Evolutionary conservation across 1,140 invertebrate genomes (phyloP).

Genomic region (Mactra quadrangularis): DNA sequence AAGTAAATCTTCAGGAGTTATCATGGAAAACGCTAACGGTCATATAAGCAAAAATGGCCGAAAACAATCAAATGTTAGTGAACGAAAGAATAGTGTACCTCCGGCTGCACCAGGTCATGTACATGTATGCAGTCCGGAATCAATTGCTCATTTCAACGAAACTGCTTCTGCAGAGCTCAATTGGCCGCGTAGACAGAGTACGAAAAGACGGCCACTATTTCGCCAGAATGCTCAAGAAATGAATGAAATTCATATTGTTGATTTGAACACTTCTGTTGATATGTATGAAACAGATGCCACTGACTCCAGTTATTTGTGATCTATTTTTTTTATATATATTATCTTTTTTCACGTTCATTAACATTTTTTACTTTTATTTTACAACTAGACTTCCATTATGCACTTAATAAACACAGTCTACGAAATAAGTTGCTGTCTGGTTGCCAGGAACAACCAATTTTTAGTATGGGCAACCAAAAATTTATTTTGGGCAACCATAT

Average conservation of each 20-base stretch:
- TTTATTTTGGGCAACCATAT: background rate
- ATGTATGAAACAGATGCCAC: background rate
- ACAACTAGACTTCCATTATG: constrained; percentile 11
- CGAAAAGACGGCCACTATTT: constrained; percentile 47
- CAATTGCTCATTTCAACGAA: constrained; percentile 31
- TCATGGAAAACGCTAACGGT: constrained; percentile 15
- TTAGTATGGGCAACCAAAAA: too few relatives aligned
- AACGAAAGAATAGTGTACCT: background rate
- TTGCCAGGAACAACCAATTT: too few relatives aligned
- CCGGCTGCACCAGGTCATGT: constrained; percentile 30
- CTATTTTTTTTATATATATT: too few relatives aligned
- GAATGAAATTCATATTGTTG: constrained; percentile 33
- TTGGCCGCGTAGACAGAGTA: constrained; percentile 24
- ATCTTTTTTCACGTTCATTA: background rate
- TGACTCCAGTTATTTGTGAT: constrained; percentile 47
- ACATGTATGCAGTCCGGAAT: constrained; percentile 42
- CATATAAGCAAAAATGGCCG: constrained; percentile 34
- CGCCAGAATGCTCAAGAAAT: constrained; percentile 59
- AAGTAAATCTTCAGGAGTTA: constrained; percentile 4
- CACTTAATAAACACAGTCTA: too few relatives aligned
- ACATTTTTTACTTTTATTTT: background rate
- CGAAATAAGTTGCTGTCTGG: too few relatives aligned
- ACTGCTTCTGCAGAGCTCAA: constrained; percentile 6
- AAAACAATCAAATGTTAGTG: background rate
- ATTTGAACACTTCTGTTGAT: background rate